phyloP scores from a whole-genome alignment of 2,113 vertebrate species.

The Mungos mungo region DNA sequence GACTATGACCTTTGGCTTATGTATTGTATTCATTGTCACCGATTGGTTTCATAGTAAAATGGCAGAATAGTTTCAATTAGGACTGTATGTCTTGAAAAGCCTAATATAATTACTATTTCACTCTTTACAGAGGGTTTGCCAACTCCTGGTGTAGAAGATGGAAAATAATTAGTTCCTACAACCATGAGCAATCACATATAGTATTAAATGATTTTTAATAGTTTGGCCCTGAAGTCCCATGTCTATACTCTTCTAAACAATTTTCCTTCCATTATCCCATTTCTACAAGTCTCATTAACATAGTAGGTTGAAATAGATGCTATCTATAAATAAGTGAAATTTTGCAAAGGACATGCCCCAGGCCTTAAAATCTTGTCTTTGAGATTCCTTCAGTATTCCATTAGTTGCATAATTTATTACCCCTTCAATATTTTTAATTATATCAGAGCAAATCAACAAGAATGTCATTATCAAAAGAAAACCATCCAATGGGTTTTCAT shows the following conservation, averaged over 20 bases:
- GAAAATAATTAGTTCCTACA: neutral
- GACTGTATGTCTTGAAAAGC: neutral
- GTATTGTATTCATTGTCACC: neutral
- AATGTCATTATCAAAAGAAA: neutral
- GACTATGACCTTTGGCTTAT: neutral
- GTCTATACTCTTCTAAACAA: neutral
- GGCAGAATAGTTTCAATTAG: neutral
- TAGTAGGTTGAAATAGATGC: neutral
- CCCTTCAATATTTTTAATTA: neutral
- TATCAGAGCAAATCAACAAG: slow-evolving; percentile 57
- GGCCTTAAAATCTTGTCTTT: slow-evolving; percentile 47
- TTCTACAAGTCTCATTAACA: neutral
- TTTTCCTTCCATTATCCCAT: neutral
- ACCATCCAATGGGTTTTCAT: neutral
- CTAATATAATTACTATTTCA: neutral
- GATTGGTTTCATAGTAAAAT: neutral
- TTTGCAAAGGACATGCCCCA: neutral
- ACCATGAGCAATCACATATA: neutral
- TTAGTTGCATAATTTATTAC: slow-evolving; percentile 52
- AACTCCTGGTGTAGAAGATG: neutral
- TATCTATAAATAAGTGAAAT: neutral
- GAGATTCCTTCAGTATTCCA: neutral
- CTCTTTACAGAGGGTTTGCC: neutral
- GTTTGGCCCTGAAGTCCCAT: neutral
- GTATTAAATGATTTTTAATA: neutral